These are phyloP conservation scores for Eilema sororculum DNA, from an alignment of 2,888 invertebrate genomes.

Conservation along the genomic window DNA sequence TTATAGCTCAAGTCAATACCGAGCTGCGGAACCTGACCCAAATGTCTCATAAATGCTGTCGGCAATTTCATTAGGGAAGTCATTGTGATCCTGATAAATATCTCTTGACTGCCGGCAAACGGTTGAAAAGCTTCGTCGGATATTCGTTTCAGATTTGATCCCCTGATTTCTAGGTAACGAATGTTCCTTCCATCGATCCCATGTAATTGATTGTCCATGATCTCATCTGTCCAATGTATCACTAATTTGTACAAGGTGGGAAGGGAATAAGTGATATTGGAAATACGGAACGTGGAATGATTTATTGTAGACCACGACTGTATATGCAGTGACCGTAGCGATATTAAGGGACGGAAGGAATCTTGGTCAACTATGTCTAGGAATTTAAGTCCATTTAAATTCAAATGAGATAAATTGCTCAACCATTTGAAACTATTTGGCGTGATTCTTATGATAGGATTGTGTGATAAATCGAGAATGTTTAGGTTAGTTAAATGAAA, in stretches of 20 bases:
- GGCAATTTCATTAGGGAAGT: slow-evolving; percentile 94
- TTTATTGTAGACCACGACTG: slow-evolving; percentile 93
- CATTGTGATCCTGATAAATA: slow-evolving; percentile 91
- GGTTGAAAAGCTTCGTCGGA: slow-evolving; percentile 92
- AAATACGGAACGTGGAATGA: slow-evolving; percentile 89
- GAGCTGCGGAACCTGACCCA: slow-evolving; percentile 93
- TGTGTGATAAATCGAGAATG: slow-evolving; percentile 92
- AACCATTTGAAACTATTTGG: slow-evolving; percentile 91
- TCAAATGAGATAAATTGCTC: slow-evolving; percentile 90
- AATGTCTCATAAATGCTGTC: slow-evolving; percentile 91
- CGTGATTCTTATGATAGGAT: slow-evolving; percentile 92
- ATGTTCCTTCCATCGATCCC: slow-evolving; percentile 93
- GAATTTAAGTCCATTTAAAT: slow-evolving; percentile 91
- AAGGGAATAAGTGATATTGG: slow-evolving; percentile 90
- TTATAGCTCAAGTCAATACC: slow-evolving; percentile 94
- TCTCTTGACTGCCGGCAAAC: slow-evolving; percentile 91
- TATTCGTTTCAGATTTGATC: slow-evolving; percentile 90
- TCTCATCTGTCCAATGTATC: slow-evolving; percentile 91
- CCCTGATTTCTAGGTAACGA: slow-evolving; percentile 93
- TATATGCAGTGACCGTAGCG: slow-evolving; percentile 90
- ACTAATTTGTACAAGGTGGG: slow-evolving; percentile 92
- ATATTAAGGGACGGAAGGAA: slow-evolving; percentile 90
- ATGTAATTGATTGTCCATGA: slow-evolving; percentile 91
- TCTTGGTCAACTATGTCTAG: slow-evolving; percentile 92
- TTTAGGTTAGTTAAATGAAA: slow-evolving; percentile 90